Base-by-base conservation (phyloP, 1,140 invertebrate species). In the Plectus sambesii region DNA sequence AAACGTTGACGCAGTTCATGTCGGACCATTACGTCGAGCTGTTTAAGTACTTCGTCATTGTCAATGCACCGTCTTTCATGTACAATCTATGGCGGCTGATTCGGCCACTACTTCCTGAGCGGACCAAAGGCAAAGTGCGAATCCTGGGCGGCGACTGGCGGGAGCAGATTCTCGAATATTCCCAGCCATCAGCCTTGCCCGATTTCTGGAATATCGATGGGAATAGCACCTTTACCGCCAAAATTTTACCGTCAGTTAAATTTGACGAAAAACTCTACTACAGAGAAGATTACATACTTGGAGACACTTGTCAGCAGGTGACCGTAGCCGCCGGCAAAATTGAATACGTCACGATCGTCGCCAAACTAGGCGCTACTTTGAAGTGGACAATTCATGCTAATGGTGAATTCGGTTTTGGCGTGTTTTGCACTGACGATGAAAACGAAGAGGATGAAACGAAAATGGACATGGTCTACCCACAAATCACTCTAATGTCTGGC, bases 11-110 rank as follows among this genome's bases (percentile, higher is more conserved):
- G 17, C 61, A 64, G 42, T 63, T 61, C 42, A 63, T 63, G 61
- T 47, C 61, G 3, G 47, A 52, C 12, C 61, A 63, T 44, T 63
- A 63, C 37, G 61, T 63, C 9, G 61, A 63, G 40, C 35, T 63
- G 46, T 61, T 63, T 30, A 61, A 64, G 46, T 59, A 61, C 40
- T 60, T 60, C 38, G 49, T 62, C 15, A 5, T 60, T 1, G 51
- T 60, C 2, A 60, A 60, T 41, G 58, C 51, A 15, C 58, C 58
- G 15, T 53, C 54, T n/a, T 58, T 20, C 22, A 27, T 58, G 9
- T 56, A 49, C 33, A 45, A 55, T 2, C 20, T 60, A 3, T 60
- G 58, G 58, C 47, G 24, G 1, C 9, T 63, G 8, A 42, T 45
- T 3, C 61, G 62, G 33, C 55, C 60, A 3, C 17, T 60, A 12